Evolutionary conservation across 2,797 vertebrate species (phyloP), one percentile per base, ranked within the genome.

Genomic region (Chaunax sp.): DNA sequence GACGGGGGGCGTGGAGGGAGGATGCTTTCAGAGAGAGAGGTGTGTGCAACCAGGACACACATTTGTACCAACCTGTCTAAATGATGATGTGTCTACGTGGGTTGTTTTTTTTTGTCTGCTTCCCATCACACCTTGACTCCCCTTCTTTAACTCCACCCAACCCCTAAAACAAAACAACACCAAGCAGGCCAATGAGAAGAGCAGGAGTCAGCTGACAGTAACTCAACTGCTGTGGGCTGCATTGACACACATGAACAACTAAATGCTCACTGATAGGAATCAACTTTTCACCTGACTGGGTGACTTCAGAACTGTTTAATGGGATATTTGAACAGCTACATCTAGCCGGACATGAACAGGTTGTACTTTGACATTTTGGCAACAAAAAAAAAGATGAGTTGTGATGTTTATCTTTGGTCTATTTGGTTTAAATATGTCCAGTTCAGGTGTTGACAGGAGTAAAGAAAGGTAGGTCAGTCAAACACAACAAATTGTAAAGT

Each of bases 401-500:
- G n/a, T 45, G 13, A 35, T 57, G 64, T 80, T 64, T 58, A 25
- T 41, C 16, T 16, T 6, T 20, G n/a, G 16, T 58, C 46, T 2
- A 25, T 72, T 66, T 71, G 60, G 72, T 78, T 82, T 69, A 69
- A 77, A 80, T n/a, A 25, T 20, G 52, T 41, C 43, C 18, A 47
- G 43, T 68, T 86, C 69, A 75, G 82, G 67, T 78, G 81, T 51
- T 74, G 38, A 68, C 18, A 58, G 74, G 43, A 62, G 44, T 43
- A 47, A 65, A 62, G 49, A 64, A 19, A 63, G 69, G 26, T 64
- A 70, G 80, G 87, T 84, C 65, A 66, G 63, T 78, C 37, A 11
- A 77, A 70, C 70, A 65, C 71, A 69, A 70, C 81, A 51, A 81
- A 64, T 55, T 64, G 47, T 76, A 80, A 71, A 62, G 58, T 16